phyloP scores from a whole-genome alignment of 2,797 vertebrate species.

The Alectoris magna region DNA sequence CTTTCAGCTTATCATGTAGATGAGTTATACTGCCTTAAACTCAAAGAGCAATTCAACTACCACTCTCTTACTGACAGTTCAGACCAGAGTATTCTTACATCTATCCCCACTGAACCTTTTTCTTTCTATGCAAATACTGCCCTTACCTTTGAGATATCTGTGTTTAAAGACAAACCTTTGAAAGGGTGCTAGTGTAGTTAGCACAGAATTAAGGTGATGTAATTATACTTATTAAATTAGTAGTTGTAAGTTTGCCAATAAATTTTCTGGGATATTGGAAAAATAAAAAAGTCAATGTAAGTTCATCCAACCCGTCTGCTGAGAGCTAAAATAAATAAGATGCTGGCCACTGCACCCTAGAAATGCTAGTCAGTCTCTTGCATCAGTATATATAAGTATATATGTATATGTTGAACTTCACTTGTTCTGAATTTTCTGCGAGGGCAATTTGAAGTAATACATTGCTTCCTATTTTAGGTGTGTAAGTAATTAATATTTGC shows the following conservation, averaged over 20 bases:
- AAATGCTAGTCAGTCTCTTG: not conserved
- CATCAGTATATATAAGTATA: not conserved
- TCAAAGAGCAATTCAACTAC: not conserved
- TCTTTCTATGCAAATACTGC: not conserved
- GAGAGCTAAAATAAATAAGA: not conserved
- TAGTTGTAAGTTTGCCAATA: not conserved
- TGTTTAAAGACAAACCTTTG: not conserved
- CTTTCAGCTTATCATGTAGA: not conserved
- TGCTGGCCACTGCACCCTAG: not conserved
- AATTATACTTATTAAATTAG: not conserved
- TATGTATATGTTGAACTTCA: not conserved
- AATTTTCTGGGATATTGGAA: not conserved
- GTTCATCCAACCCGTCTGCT: not conserved
- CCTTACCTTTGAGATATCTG: not conserved
- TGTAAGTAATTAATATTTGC: not conserved
- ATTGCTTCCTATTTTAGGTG: not conserved
- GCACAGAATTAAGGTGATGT: not conserved
- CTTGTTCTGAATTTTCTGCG: not conserved
- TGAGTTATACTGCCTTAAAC: not conserved
- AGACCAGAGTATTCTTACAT: not conserved
- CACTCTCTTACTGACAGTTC: not conserved
- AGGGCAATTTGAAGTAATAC: not conserved
- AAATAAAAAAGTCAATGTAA: not conserved
- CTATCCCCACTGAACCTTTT: not conserved
- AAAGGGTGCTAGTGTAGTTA: not conserved